Evolutionary conservation across 2,113 vertebrate species (phyloP).

Genomic region (Sciurus niger): DNA sequence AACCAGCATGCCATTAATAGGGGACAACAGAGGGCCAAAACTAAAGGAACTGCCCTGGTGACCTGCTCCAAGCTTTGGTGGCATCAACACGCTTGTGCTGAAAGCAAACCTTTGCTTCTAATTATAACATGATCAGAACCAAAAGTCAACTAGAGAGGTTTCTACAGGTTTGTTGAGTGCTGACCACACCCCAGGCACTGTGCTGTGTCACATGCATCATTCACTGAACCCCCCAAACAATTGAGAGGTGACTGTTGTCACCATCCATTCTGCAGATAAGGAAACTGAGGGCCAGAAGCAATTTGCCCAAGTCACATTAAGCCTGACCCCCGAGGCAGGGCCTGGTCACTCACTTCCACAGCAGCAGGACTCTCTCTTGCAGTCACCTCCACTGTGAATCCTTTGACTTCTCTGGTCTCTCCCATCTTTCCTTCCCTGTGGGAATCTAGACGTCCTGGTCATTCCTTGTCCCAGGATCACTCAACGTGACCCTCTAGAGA

Average conservation of each 20-base stretch:
- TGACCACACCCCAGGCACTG: not conserved
- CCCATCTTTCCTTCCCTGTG: not conserved
- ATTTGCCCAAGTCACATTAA: not conserved
- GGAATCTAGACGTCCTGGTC: not conserved
- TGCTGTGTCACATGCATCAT: not conserved
- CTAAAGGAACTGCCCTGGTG: not conserved
- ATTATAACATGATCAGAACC: not conserved
- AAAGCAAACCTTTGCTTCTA: not conserved
- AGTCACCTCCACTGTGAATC: not conserved
- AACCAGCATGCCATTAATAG: not conserved
- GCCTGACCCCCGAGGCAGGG: not conserved
- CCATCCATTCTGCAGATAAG: slow-evolving; percentile 35
- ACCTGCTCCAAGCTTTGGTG: not conserved
- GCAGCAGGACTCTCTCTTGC: not conserved
- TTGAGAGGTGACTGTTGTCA: not conserved
- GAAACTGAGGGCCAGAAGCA: not conserved
- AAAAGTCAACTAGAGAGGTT: not conserved
- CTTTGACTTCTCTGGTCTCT: not conserved
- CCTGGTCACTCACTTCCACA: not conserved
- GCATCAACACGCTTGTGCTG: not conserved
- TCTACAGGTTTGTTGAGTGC: not conserved
- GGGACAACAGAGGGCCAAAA: not conserved
- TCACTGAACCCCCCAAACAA: slow-evolving; percentile 14
- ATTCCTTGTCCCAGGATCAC: not conserved
- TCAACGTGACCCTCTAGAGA: not conserved